Conservation (phyloP, 2,113 vertebrate species). For the Amazona vittata region DNA sequence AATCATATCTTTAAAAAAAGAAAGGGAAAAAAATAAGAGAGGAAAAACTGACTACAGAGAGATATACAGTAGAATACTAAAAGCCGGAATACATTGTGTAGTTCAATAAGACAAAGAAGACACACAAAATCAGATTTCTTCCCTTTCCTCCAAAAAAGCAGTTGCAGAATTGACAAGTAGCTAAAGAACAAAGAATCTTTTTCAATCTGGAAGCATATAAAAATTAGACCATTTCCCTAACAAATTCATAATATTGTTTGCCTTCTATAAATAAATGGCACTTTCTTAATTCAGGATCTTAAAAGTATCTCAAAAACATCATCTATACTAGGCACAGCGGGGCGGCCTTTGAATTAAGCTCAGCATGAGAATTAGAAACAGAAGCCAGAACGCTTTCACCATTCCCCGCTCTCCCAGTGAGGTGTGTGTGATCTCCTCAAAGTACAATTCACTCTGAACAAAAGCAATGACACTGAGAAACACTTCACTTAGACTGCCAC, state of each 20-base stretch:
- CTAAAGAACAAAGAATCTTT: not conserved
- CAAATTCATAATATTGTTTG: not conserved
- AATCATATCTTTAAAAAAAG: slow-evolving; percentile 82
- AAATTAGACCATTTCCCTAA: not conserved
- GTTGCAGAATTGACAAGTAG: not conserved
- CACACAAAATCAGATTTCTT: not conserved
- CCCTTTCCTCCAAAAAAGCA: not conserved
- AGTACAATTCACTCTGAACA: not conserved
- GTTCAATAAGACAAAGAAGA: not conserved
- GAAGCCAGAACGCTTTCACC: not conserved
- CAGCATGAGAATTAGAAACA: not conserved
- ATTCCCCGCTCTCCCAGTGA: not conserved
- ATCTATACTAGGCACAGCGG: not conserved
- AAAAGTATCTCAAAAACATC: not conserved
- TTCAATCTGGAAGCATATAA: not conserved
- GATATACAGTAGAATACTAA: not conserved
- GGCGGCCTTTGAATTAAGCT: not conserved
- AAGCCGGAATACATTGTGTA: not conserved
- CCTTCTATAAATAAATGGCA: not conserved
- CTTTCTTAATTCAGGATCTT: not conserved
- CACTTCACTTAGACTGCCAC: not conserved
- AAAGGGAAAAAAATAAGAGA: not conserved
- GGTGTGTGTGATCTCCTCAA: not conserved
- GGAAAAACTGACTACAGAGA: not conserved
- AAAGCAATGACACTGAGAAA: not conserved